phyloP scores from a whole-genome alignment of 2,888 invertebrate genomes.

The Helicoverpa assulta region DNA sequence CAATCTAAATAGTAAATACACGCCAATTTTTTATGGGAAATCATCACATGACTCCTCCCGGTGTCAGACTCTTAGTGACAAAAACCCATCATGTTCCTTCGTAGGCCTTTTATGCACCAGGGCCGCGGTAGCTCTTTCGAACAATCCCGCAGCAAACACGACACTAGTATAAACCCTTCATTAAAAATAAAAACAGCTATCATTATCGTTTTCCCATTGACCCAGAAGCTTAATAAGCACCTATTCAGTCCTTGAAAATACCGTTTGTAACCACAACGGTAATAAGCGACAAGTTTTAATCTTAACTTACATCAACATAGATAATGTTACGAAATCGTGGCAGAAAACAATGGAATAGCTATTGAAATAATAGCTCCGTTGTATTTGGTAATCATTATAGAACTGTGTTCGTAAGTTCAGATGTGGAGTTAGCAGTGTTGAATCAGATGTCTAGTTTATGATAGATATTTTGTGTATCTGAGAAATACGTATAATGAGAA shows the following conservation, averaged over 20 bases:
- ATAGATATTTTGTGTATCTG: background rate
- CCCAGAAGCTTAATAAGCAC: slow-evolving; percentile 57
- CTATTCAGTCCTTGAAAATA: slow-evolving; percentile 54
- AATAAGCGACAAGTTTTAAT: slow-evolving; percentile 69
- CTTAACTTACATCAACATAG: slow-evolving; percentile 58
- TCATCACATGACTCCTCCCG: too few species aligned
- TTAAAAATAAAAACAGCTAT: slow-evolving; percentile 52
- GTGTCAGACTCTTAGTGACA: too few species aligned
- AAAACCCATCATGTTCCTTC: too few species aligned
- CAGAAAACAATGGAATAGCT: slow-evolving; percentile 75
- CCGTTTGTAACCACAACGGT: slow-evolving; percentile 44
- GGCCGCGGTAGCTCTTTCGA: too few species aligned
- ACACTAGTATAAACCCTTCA: slow-evolving; percentile 44
- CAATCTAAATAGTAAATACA: slow-evolving; percentile 41
- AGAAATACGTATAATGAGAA: background rate
- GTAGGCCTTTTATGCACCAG: too few species aligned
- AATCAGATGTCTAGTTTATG: background rate
- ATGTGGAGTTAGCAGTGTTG: slow-evolving; percentile 7
- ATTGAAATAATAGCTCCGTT: slow-evolving; percentile 60
- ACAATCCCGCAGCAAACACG: too few species aligned
- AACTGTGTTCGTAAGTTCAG: slow-evolving; percentile 42
- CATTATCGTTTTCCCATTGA: slow-evolving; percentile 57
- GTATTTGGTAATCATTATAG: slow-evolving; percentile 65
- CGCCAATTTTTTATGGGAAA: too few species aligned
- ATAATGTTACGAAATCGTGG: slow-evolving; percentile 68